Evolutionary conservation across 2,113 vertebrate genomes (phyloP).

Genomic region (Sinocyclocheilus anophthalmus): DNA sequence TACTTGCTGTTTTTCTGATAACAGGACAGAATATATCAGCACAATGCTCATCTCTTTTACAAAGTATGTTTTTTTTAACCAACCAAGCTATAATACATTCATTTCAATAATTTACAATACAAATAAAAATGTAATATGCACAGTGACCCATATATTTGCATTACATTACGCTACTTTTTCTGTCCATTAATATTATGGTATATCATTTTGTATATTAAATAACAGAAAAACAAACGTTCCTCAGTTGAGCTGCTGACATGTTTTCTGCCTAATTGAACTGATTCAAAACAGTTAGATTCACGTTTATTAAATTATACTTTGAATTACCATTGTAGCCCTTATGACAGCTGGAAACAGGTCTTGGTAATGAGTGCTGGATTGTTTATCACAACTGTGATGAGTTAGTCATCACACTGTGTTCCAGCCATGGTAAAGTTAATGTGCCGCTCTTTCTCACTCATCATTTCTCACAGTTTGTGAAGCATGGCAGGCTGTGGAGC

Average conservation of each 20-base stretch:
- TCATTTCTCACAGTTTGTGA: slow-evolving; percentile 13
- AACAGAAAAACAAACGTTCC: background rate
- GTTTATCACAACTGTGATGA: slow-evolving; percentile 12
- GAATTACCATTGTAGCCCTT: background rate
- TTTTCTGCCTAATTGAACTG: background rate
- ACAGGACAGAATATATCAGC: background rate
- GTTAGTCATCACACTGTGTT: slow-evolving; percentile 11
- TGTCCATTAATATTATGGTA: too few species aligned
- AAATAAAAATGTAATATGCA: background rate
- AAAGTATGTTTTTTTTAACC: too few species aligned
- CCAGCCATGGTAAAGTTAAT: background rate
- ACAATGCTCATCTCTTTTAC: too few species aligned
- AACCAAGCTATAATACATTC: too few species aligned
- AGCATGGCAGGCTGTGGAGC: background rate
- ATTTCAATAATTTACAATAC: too few species aligned
- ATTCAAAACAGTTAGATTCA: background rate
- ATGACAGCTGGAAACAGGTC: background rate
- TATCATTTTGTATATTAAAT: background rate
- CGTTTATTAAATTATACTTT: background rate
- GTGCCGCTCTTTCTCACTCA: background rate
- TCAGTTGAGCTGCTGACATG: background rate
- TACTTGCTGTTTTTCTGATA: background rate
- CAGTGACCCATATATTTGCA: background rate
- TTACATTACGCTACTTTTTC: too few species aligned
- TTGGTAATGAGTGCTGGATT: slow-evolving; percentile 5